Evolutionary conservation across 2,797 vertebrate species (phyloP).

Genomic region (Paguma larvata): DNA sequence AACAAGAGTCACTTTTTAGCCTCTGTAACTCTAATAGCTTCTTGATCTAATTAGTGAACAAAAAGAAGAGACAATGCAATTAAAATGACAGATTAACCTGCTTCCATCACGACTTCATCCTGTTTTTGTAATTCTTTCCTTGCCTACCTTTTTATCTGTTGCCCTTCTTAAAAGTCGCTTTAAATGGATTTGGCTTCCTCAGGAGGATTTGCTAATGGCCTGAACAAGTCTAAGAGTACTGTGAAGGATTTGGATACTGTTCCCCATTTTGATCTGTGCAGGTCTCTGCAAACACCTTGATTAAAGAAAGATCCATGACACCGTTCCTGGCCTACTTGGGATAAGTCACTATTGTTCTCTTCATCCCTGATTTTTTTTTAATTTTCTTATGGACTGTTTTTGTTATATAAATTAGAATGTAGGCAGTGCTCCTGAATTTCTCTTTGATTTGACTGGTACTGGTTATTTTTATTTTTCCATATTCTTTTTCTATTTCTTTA

Average conservation of each 20-base stretch:
- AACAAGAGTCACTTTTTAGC: slow-evolving; percentile 47
- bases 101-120: slow-evolving; percentile 44
- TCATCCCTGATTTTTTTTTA: background rate
- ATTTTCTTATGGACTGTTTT: slow-evolving; percentile 13
- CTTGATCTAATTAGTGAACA: slow-evolving; percentile 65
- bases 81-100: slow-evolving; percentile 62
- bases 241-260: background rate
- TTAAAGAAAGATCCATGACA: background rate
- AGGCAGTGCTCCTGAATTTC: slow-evolving; percentile 49
- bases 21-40: slow-evolving; percentile 37
- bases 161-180: slow-evolving; percentile 54
- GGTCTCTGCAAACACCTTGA: background rate
- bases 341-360: background rate
- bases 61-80: slow-evolving; percentile 64
- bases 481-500: background rate
- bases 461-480: slow-evolving; percentile 17
- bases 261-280: slow-evolving; percentile 16
- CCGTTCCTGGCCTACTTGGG: background rate
- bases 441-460: slow-evolving; percentile 8
- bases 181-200: slow-evolving; percentile 47
- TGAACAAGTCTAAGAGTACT: slow-evolving; percentile 6
- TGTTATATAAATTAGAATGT: slow-evolving; percentile 3
- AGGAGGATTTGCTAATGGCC: slow-evolving; percentile 46
- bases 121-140: slow-evolving; percentile 65
- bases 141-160: slow-evolving; percentile 43